Evolutionary conservation across 2,797 vertebrate genomes (phyloP).

Genomic region (Fratercula arctica): DNA sequence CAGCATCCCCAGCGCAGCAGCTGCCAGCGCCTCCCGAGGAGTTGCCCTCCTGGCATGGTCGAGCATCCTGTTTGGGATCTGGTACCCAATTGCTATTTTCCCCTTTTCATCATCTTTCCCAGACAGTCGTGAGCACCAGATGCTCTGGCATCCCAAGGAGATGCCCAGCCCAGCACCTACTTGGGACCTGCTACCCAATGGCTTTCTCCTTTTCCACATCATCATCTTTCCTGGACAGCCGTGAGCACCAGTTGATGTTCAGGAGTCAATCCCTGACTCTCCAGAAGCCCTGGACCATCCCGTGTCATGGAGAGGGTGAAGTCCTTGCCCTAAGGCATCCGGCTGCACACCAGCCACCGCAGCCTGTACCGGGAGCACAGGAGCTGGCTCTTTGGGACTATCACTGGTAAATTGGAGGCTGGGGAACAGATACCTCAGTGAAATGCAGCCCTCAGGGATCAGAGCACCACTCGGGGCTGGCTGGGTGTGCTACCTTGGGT

Average conservation of each 20-base stretch:
- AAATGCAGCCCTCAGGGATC: background rate
- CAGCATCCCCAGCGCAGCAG: background rate
- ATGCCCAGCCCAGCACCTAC: background rate
- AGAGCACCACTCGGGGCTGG: background rate
- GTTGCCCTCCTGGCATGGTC: background rate
- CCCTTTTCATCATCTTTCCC: background rate
- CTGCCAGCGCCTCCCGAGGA: background rate
- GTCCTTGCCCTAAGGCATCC: background rate
- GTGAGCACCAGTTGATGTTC: background rate
- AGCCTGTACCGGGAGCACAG: background rate
- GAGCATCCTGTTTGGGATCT: background rate
- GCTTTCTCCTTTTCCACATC: background rate
- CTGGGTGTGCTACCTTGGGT: background rate
- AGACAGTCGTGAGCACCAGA: background rate
- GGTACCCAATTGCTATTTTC: background rate
- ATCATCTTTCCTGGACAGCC: background rate
- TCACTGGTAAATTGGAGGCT: background rate
- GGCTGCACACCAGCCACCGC: background rate
- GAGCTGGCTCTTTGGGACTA: background rate
- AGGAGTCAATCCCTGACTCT: background rate
- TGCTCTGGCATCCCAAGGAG: background rate
- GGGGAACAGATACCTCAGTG: background rate
- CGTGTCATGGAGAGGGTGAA: fast-evolving
- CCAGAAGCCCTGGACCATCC: background rate
- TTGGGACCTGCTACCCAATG: background rate